Base-by-base conservation (phyloP, 2,888 invertebrate species). In the Thalpophila matura region DNA sequence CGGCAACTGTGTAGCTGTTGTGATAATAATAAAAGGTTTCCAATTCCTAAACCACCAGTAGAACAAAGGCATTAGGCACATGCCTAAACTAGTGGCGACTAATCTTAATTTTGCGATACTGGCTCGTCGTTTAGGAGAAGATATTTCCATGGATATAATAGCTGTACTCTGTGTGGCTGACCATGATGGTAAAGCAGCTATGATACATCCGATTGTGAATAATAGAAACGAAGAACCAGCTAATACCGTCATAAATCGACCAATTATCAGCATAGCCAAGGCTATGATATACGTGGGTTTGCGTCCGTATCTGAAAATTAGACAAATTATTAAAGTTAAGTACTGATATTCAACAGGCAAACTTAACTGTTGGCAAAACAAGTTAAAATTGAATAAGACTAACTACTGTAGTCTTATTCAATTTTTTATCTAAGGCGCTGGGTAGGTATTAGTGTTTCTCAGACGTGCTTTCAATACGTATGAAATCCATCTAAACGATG, bases 21-120 rank as follows among this genome's bases (percentile, higher is more conserved):
- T 90, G 1, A 84, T 53, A 47, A 88, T 74, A 57, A 90, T 63
- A 71, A 90, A 89, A n/a, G 53, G 49, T 69, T 86, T 89, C 91
- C 91, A 91, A 60, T 84, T 86, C 53, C 82, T 79, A 29, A 90
- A 50, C 88, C 87, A 87, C 91, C 91, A 91, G 74, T 83, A 91
- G 4, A 88, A 46, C 14, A 91, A 75, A 9, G 90, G 83, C 84
- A 89, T 82, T 9, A 89, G n/a, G 45, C 81, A 84, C 69, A 89
- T 74, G 1, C 89, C 89, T 20, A 81, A 37, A 59, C 89, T 88
- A 26, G 77, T 82, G 2, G 87, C 72, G n/a, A 84, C 68, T 50
- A 86, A 81, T 51, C 88, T 80, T 27, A 86, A 47, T 37, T 84
- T 89, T 12, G 87, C 85, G 1, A 87, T 81, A 3, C 66, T 58